phyloP scores from a whole-genome alignment of 2,797 vertebrate genomes.

The Anabacerthia variegaticeps region DNA sequence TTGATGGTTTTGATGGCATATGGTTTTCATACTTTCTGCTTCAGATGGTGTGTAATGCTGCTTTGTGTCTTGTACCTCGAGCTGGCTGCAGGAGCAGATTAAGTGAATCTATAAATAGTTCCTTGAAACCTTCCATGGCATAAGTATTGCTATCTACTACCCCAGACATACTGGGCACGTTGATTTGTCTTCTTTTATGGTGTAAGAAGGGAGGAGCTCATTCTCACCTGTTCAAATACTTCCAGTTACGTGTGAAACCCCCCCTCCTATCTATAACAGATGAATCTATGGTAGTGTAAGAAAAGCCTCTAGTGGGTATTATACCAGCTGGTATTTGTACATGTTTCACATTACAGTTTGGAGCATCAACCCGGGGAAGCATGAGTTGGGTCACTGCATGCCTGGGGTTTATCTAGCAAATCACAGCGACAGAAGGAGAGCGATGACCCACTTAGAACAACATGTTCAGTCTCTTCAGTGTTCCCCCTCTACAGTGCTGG shows the following conservation, averaged over 20 bases:
- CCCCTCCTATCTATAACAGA: conserved; percentile 9
- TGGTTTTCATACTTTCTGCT: background rate
- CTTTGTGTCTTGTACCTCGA: background rate
- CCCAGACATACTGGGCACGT: background rate
- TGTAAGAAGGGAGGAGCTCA: background rate
- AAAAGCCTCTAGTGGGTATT: background rate
- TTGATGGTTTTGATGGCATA: background rate
- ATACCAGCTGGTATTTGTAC: conserved; percentile 10
- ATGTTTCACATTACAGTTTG: conserved; percentile 49
- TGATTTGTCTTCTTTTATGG: background rate
- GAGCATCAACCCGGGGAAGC: background rate
- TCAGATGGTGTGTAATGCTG: background rate
- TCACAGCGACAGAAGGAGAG: background rate
- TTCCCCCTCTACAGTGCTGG: background rate
- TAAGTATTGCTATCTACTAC: background rate
- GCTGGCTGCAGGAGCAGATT: background rate
- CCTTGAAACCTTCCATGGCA: background rate
- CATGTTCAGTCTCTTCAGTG: background rate
- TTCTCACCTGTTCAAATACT: conserved; percentile 58
- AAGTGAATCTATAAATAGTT: conserved; percentile 36
- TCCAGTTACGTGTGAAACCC: background rate
- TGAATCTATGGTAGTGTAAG: conserved; percentile 37
- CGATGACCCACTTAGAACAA: background rate
- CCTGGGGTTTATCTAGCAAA: background rate
- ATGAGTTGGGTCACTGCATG: background rate